Base-by-base conservation (phyloP, 2,797 vertebrate species). In the Gastrophryne carolinensis region DNA sequence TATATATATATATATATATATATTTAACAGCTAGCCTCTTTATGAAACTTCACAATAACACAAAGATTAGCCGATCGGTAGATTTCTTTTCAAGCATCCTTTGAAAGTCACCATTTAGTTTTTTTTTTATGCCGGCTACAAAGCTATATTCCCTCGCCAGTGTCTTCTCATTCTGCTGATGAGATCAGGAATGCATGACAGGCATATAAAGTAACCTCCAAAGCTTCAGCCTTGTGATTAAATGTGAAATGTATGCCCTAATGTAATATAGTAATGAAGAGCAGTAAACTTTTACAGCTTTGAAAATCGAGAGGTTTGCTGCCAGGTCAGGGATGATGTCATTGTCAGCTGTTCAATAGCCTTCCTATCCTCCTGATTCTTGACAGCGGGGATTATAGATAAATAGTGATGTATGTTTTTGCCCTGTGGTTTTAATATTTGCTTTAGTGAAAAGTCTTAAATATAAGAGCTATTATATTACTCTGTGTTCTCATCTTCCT, bases 291-390 rank as follows among this genome's bases (percentile, higher is more conserved):
- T 72, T 65, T 73, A 64, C 26, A 65, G 35, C 71, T 44, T 54
- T 73, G 49, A 30, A 63, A 73, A 64, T 54, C 2, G 17, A 73
- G 58, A 54, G 17, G 26, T 53, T 64, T 56, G 29, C 50, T 44
- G 37, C 54, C 50, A 47, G 60, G 71, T 73, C 35, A 65, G 26
- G 34, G 29, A 65, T 73, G 71, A 73, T 64, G 71, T 73, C 34
- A 73, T 44, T 19, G 27, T 73, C 35, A 73, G 35, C 34, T 73
- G 61, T 65, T 65, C 71, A 73, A 65, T 73, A 73, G 35, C 49
- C 71, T 56, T 41, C 2, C 21, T 65, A 64, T 65, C 52, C 34
- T 63, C 17, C 53, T 27, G 56, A 63, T 26, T 64, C 49, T 64
- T 63, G 47, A 49, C 71, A 53, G 30, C 21, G n/a, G 70, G 12